Evolutionary conservation across 1,140 invertebrate genomes (phyloP).

Genomic region (Steinernema feltiae): DNA sequence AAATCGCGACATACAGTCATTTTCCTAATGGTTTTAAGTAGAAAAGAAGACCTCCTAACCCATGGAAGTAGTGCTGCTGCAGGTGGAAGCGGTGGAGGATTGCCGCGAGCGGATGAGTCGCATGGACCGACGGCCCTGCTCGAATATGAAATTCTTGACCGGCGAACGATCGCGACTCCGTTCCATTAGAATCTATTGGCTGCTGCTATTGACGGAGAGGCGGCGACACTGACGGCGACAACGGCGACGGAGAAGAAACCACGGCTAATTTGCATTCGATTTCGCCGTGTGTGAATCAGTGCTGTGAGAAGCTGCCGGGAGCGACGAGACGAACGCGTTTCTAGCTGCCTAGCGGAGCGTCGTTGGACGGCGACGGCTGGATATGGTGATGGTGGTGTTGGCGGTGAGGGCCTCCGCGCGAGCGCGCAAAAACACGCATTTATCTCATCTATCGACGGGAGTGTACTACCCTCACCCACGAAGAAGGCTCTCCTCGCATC

Average conservation of each 20-base stretch:
- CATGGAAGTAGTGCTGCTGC: not conserved
- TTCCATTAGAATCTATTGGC: slow-evolving; percentile 4
- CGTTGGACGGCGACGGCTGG: not conserved
- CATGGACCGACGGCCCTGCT: not conserved
- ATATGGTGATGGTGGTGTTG: no score
- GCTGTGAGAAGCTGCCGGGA: no score
- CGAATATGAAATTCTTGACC: not conserved
- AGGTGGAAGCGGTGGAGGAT: not conserved
- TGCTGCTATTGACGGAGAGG: not conserved
- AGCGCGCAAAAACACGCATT: slow-evolving; percentile 4
- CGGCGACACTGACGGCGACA: not conserved
- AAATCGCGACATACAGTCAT: no score
- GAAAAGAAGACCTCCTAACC: no score
- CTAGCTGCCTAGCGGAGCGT: not conserved
- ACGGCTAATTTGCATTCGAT: slow-evolving; percentile 15
- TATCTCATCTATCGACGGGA: not conserved
- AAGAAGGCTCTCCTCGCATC: not conserved
- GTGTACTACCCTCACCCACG: no score
- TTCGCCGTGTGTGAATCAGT: not conserved
- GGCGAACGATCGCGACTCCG: not conserved
- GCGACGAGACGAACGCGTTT: no score
- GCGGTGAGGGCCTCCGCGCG: no score
- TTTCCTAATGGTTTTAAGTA: no score
- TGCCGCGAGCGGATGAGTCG: not conserved
- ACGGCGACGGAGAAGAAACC: not conserved